Evolutionary conservation across 1,140 invertebrate species (phyloP).

Genomic region (Ylistrum balloti): DNA sequence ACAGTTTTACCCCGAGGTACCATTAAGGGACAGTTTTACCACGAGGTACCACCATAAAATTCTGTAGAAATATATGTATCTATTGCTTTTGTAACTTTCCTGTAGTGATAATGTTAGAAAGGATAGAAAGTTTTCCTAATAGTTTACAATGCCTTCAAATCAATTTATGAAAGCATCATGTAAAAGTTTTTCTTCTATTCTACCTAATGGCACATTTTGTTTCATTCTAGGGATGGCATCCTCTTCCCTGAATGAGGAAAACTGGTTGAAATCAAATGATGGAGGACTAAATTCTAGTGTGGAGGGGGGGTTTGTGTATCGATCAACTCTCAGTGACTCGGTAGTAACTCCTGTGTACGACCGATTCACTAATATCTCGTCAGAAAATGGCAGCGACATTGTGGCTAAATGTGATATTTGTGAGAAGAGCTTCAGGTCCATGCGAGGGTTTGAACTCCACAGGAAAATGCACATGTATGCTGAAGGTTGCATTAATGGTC

Average conservation of each 20-base stretch:
- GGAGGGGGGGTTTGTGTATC: neutral
- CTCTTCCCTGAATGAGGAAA: neutral
- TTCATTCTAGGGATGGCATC: slow-evolving; percentile 24
- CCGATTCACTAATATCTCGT: neutral
- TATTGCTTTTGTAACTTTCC: too few species aligned
- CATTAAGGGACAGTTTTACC: too few species aligned
- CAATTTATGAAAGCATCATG: too few species aligned
- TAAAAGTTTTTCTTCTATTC: neutral
- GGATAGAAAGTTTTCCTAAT: too few species aligned
- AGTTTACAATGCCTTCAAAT: too few species aligned
- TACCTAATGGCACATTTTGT: neutral
- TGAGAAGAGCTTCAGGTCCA: neutral
- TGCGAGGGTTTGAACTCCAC: neutral
- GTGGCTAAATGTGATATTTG: slow-evolving; percentile 11
- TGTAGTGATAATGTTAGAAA: too few species aligned
- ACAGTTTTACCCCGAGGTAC: neutral
- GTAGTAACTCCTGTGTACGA: neutral
- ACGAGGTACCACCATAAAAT: too few species aligned
- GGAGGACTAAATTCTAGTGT: neutral
- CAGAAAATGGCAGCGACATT: neutral
- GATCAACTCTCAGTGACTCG: neutral
- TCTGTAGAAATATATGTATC: too few species aligned
- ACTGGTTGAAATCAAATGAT: neutral
- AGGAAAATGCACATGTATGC: slow-evolving; percentile 16
- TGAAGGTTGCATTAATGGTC: neutral